Conservation (phyloP, 2,113 vertebrate genomes). For the Elachura formosa region DNA sequence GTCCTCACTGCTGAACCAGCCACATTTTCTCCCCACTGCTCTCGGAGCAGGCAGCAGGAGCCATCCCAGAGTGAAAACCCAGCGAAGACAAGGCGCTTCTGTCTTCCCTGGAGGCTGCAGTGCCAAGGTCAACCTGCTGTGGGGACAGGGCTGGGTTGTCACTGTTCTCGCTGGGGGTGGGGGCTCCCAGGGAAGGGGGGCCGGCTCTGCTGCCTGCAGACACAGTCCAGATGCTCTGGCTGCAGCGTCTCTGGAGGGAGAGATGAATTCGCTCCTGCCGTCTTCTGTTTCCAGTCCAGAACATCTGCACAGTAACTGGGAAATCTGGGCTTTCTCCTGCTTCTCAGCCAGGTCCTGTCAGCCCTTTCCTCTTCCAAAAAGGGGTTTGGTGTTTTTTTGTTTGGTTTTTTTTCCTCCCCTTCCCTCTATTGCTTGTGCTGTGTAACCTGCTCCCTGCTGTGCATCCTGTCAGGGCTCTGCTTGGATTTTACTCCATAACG, state of each 20-base stretch:
- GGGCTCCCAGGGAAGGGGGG: neutral
- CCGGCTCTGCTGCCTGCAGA: neutral
- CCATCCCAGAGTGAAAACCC: neutral
- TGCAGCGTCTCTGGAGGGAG: slow-evolving; percentile 24
- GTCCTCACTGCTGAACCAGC: neutral
- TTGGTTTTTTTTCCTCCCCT: neutral
- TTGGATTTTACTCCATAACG: neutral
- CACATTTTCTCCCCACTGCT: neutral
- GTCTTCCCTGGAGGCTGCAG: neutral
- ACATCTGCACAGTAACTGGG: slow-evolving; percentile 62
- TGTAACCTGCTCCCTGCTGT: slow-evolving; percentile 7
- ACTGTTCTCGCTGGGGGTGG: accelerated
- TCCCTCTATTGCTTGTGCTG: neutral
- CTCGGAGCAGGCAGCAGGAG: neutral
- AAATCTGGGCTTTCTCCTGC: slow-evolving; percentile 48
- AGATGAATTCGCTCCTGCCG: slow-evolving; percentile 23
- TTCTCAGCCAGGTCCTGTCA: slow-evolving; percentile 62
- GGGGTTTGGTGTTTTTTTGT: neutral
- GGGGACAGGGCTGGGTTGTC: neutral
- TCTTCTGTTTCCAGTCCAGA: slow-evolving; percentile 47
- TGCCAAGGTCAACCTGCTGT: neutral
- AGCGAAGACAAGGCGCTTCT: neutral
- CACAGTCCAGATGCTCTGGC: slow-evolving; percentile 48
- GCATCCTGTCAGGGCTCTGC: neutral
- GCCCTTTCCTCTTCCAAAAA: slow-evolving; percentile 43